A percentile compares a stretch with the other conserved stretches of the same genome.
These are phyloP conservation scores for Lypha dubia DNA, from an alignment of 2,888 invertebrate genomes.

Conservation along the genomic window DNA sequence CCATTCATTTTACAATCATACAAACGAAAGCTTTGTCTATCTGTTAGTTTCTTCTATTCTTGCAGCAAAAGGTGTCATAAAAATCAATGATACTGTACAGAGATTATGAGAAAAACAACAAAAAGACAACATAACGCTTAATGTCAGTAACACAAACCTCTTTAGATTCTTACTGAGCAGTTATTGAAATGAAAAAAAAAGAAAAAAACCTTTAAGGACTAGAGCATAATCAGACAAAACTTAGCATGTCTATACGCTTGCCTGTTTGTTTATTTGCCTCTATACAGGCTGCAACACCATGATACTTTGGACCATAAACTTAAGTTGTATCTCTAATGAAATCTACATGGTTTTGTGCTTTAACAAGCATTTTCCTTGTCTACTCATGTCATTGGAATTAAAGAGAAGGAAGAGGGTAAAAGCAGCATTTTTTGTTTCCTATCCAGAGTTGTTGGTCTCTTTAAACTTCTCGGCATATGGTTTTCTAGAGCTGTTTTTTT, in stretches of 20 bases:
- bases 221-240: slow-evolving; percentile 30
- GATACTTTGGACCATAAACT: slow-evolving; percentile 70
- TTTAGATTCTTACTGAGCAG: slow-evolving; percentile 16
- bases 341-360: slow-evolving; percentile 81
- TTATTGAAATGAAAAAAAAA: slow-evolving; percentile 15
- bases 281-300: slow-evolving; percentile 46
- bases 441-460: not conserved
- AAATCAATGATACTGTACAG: slow-evolving; percentile 71
- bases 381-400: slow-evolving; percentile 77
- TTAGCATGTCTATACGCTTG: slow-evolving; percentile 6
- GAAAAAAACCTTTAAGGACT: slow-evolving; percentile 54
- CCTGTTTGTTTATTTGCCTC: not conserved
- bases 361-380: slow-evolving; percentile 82
- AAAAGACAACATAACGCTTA: slow-evolving; percentile 6
- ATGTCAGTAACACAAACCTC: slow-evolving; percentile 48
- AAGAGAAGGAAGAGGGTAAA: slow-evolving; percentile 50
- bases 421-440: slow-evolving; percentile 37
- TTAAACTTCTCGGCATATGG: slow-evolving; percentile 44
- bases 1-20: slow-evolving; percentile 44
- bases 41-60: not conserved
- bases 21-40: slow-evolving; percentile 9
- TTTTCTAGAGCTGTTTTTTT: slow-evolving; percentile 40
- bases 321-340: slow-evolving; percentile 80
- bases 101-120: slow-evolving; percentile 55
- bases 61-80: slow-evolving; percentile 67